These are phyloP conservation scores for Chionomys nivalis DNA, from an alignment of 2,113 vertebrate genomes.

Conservation along the genomic window DNA sequence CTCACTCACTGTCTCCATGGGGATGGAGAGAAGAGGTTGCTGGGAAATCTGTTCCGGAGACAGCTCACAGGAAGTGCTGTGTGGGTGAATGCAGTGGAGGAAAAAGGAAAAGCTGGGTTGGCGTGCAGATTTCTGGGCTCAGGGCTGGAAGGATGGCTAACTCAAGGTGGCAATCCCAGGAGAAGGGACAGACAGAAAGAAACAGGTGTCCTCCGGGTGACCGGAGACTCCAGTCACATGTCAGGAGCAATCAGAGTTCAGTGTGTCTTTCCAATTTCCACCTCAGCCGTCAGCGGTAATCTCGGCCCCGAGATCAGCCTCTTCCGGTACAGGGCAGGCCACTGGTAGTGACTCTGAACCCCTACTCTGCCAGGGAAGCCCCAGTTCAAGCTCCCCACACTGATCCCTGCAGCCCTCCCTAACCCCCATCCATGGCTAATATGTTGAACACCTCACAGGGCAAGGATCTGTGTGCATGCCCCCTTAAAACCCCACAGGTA, in stretches of 20 bases:
- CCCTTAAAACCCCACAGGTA: neutral
- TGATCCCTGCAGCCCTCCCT: neutral
- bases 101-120: neutral
- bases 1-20: neutral
- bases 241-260: neutral
- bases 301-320: neutral
- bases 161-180: neutral
- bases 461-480: neutral
- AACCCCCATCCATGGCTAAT: rapidly evolving
- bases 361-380: neutral
- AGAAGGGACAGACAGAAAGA: neutral
- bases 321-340: neutral
- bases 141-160: neutral
- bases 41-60: neutral
- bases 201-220: neutral
- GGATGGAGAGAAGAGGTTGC: neutral
- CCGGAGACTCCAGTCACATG: neutral
- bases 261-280: neutral
- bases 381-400: neutral
- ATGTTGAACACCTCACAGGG: neutral
- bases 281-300: neutral
- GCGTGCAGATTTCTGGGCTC: neutral
- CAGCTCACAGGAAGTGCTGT: neutral
- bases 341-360: neutral
- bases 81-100: neutral